Evolutionary conservation across 2,888 invertebrate species (phyloP), one percentile per base, ranked within the genome.

Genomic region (Ametastegia equiseti): DNA sequence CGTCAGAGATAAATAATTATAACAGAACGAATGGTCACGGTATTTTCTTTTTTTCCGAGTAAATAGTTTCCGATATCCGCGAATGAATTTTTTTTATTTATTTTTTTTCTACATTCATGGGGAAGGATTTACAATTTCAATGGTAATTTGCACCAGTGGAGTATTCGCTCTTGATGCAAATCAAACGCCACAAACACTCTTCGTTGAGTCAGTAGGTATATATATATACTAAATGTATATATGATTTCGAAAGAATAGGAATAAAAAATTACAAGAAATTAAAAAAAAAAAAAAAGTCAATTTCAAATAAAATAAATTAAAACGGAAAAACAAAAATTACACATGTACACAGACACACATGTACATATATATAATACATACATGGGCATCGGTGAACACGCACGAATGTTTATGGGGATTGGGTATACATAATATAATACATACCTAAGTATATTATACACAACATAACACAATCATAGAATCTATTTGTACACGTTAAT

Each of bases 381-480:
- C 71, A 57, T 80, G 80, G 80, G 60, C 71, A 45, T 80, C 71
- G 80, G 57, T 69, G 80, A 80, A 80, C 78, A 54, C 75, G 75
- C 36, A 75, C 50, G 50, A 75, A 54, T 75, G 50, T 75, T n/a
- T n/a, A n/a, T 75, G 30, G 73, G 33, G 36, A 75, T 54, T 75
- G n/a, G n/a, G n/a, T n/a, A n/a, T n/a, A n/a, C 27, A 30, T 33
- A 47, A 73, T 50, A 47, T 27, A n/a, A n/a, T n/a, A n/a, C n/a
- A n/a, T n/a, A n/a, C n/a, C n/a, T n/a, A n/a, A n/a, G n/a, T n/a
- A 73, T 54, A 54, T 54, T 1, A 71, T 27, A 19, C 6, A 30
- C n/a, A 50, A 30, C 4, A 47, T 27, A 47, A n/a, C n/a, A n/a
- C n/a, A n/a, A n/a, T 50, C 7, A 42, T 47, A n/a, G 13, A 7